phyloP scores from a whole-genome alignment of 2,888 invertebrate genomes.

The Pollenia griseotomentosa region DNA sequence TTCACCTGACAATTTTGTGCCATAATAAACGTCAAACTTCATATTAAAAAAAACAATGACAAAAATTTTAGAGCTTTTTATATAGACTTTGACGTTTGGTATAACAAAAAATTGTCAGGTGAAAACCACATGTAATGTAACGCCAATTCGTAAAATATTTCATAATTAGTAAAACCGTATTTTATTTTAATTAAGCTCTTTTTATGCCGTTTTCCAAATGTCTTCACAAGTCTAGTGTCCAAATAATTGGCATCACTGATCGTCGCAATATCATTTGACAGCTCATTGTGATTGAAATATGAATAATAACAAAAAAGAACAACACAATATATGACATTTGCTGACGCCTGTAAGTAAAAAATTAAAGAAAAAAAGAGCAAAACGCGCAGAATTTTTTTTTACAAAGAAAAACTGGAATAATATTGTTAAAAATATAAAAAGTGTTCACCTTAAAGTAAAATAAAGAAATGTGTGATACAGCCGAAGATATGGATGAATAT shows the following conservation, averaged over 20 bases:
- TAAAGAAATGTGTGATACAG: conserved; percentile 71
- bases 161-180: too few species aligned
- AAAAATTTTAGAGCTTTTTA: too few species aligned
- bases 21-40: too few species aligned
- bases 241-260: neutral
- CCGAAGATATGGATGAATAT: conserved; percentile 78
- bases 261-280: neutral
- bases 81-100: too few species aligned
- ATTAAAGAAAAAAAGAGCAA: conserved; percentile 22
- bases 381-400: conserved; percentile 53
- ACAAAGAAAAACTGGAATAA: neutral
- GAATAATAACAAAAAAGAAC: conserved; percentile 13
- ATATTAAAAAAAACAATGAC: too few species aligned
- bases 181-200: too few species aligned
- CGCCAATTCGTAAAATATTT: too few species aligned
- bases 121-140: too few species aligned
- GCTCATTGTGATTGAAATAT: conserved; percentile 41
- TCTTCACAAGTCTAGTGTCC: too few species aligned
- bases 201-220: too few species aligned
- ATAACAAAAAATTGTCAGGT: too few species aligned
- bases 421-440: neutral
- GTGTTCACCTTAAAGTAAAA: neutral
- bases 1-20: too few species aligned
- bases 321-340: conserved; percentile 51
- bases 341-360: conserved; percentile 63